phyloP scores from a whole-genome alignment of 2,113 vertebrate genomes.

The Psilopogon haemacephalus region DNA sequence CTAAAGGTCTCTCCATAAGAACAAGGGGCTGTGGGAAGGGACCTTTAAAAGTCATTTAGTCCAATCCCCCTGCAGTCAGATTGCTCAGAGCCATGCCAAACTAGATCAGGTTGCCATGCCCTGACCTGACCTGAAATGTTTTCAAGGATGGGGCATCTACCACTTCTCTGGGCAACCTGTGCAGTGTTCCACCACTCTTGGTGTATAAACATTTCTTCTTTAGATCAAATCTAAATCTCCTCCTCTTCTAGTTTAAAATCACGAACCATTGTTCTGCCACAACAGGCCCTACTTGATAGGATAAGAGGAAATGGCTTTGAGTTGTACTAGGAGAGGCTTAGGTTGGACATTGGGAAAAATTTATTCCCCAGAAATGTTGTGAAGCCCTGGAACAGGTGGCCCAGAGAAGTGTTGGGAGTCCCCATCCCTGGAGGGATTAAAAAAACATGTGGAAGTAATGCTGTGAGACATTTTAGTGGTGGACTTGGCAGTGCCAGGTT shows the following conservation, averaged over 20 bases:
- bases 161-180: background rate
- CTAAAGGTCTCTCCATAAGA: background rate
- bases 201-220: background rate
- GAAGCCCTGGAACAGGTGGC: background rate
- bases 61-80: accelerated
- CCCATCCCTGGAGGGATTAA: background rate
- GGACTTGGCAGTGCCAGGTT: background rate
- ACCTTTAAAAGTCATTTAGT: background rate
- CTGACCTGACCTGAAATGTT: background rate
- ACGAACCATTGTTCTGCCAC: background rate
- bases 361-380: background rate
- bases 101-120: accelerated
- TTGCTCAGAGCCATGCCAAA: background rate
- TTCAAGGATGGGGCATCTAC: background rate
- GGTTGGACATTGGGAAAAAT: no score
- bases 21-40: background rate
- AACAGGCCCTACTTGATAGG: no score
- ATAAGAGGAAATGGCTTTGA: no score
- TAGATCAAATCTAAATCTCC: background rate
- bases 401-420: background rate
- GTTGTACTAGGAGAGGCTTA: no score
- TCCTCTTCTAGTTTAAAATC: background rate
- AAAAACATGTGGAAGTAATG: background rate
- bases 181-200: accelerated
- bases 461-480: background rate